Evolutionary conservation across 2,888 invertebrate species (phyloP), one percentile per base, ranked within the genome.

Genomic region (Serripes groenlandicus): DNA sequence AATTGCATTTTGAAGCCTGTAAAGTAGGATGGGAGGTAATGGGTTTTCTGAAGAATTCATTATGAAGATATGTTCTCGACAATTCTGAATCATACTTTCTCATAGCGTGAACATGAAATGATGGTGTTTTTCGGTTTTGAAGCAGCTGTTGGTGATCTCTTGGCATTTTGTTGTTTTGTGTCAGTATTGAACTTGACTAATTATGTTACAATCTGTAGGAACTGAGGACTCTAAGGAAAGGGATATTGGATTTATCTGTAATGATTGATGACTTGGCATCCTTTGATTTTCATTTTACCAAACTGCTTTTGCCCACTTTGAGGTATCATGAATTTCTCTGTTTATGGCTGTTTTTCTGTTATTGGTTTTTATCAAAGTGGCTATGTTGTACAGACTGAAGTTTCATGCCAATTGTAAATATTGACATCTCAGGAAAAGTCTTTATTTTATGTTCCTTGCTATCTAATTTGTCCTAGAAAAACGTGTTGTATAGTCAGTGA

Each of bases 151-250:
- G n/a, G 37, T 66, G 23, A 66, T 35, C n/a, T 23, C 11, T 9
- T 42, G 35, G 37, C 66, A 66, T 66, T 66, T 37, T 66, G 66
- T 37, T 66, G 66, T 66, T 66, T 37, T 42, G 37, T 66, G 66
- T 66, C n/a, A 66, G 42, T 66, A 66, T 66, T 66, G 66, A 35
- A 66, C 42, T 66, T 26, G 66, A 66, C 42, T 66, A 66, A 66
- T 66, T 66, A 66, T 35, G 66, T 66, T 37, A 26, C 42, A 37
- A 42, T 37, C 26, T 42, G 34, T 2, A 42, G 42, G 35, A 35
- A 66, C 34, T 23, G 30, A 21, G 23, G n/a, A 35, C n/a, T 35
- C 15, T 23, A 66, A 23, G n/a, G 23, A 35, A 42, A 58, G 58
- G 37, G 35, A 66, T 66, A 66, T 66, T 66, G 66, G 66, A 56